These are phyloP conservation scores for Caerostris darwini DNA, from an alignment of 1,140 invertebrate genomes.

Conservation along the genomic window DNA sequence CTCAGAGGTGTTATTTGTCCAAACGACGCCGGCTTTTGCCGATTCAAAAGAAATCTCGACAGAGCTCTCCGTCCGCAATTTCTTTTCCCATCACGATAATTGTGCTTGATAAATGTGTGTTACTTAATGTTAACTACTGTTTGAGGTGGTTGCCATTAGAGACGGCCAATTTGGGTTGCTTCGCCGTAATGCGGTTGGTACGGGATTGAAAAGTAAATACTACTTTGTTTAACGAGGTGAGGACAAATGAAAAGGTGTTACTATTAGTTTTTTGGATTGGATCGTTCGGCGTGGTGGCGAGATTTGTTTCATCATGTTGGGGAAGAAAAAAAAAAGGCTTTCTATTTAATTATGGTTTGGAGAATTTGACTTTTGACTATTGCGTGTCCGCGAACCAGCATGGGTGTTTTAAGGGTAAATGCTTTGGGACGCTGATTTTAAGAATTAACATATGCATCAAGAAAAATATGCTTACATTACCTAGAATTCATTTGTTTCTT, in stretches of 20 bases:
- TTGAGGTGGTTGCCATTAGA: constrained; percentile 67
- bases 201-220: constrained; percentile 69
- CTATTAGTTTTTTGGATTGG: neutral
- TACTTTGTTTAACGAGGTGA: constrained; percentile 64
- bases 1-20: constrained; percentile 67
- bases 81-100: constrained; percentile 54
- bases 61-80: constrained; percentile 49
- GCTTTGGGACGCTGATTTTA: no score
- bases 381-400: neutral
- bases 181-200: constrained; percentile 16
- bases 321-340: no score
- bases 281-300: no score
- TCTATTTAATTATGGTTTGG: neutral
- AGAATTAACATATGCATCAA: no score
- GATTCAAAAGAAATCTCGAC: constrained; percentile 62
- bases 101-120: constrained; percentile 41
- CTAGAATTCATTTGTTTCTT: no score
- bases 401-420: neutral
- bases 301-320: no score
- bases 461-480: no score
- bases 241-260: constrained; percentile 19
- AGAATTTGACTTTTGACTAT: neutral
- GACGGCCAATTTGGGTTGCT: constrained; percentile 64
- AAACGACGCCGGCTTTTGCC: constrained; percentile 42
- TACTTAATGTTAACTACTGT: constrained; percentile 68